Percentiles rank a stretch among this genome's conserved stretches.
Evolutionary conservation across 2,797 vertebrate species (phyloP).

Genomic region (Propithecus deckenii): DNA sequence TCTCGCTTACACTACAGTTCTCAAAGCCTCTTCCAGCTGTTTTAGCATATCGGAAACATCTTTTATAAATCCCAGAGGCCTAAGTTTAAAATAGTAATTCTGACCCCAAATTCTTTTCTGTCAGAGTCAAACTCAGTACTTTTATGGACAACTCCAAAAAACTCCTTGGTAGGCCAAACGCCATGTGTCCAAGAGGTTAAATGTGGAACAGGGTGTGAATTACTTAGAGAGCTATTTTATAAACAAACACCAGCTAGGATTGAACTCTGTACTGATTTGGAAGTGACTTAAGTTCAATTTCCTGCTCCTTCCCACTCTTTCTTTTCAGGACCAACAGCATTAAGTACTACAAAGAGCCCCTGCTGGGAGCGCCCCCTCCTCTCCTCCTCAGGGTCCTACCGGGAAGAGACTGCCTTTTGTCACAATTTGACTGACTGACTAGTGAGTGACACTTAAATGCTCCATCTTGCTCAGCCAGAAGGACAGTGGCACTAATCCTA

Average conservation of each 20-base stretch:
- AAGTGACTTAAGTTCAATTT: slow-evolving; percentile 68
- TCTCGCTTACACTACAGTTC: neutral
- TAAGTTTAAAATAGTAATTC: slow-evolving; percentile 70
- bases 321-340: neutral
- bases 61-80: slow-evolving; percentile 74
- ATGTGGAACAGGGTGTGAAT: slow-evolving; percentile 70
- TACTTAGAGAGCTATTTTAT: slow-evolving; percentile 66
- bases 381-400: neutral
- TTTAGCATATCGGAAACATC: slow-evolving; percentile 73
- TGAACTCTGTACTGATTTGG: slow-evolving; percentile 58
- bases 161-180: slow-evolving; percentile 3
- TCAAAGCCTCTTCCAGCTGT: slow-evolving; percentile 71
- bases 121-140: slow-evolving; percentile 68
- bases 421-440: slow-evolving; percentile 64
- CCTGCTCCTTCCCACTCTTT: slow-evolving; percentile 53
- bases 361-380: neutral
- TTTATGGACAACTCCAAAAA: slow-evolving; percentile 46
- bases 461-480: slow-evolving; percentile 47
- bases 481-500: slow-evolving; percentile 66
- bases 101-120: slow-evolving; percentile 73
- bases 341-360: slow-evolving; percentile 12
- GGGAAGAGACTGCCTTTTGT: slow-evolving; percentile 54
- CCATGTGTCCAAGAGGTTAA: slow-evolving; percentile 73
- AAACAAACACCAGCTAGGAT: slow-evolving; percentile 62
- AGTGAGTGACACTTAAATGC: slow-evolving; percentile 64